These are phyloP conservation scores for Halichondria panicea DNA, from an alignment of 37 sponge, comb jelly and placozoan genomes.

Conservation along the genomic window DNA sequence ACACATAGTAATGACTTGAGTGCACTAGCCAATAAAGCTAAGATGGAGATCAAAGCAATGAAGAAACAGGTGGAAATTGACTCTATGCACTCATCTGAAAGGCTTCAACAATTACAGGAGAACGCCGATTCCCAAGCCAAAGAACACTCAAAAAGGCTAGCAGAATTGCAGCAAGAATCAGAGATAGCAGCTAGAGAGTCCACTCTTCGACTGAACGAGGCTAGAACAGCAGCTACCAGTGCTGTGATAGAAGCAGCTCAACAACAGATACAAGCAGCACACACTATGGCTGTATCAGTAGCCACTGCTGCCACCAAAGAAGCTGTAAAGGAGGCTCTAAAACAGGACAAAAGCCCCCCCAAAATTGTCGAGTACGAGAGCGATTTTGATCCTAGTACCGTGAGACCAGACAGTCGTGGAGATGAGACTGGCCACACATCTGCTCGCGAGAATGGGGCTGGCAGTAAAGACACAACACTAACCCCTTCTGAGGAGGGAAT, in stretches of 20 bases:
- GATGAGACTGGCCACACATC: neutral
- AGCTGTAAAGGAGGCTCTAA: slow-evolving; percentile 41
- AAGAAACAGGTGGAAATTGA: slow-evolving; percentile 14
- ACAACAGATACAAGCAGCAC: slow-evolving; percentile 53
- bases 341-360: neutral
- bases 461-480: neutral
- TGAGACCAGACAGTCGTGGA: neutral
- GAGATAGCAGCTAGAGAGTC: slow-evolving; percentile 13
- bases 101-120: neutral
- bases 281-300: slow-evolving; percentile 34
- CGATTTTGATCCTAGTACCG: slow-evolving; percentile 44
- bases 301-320: slow-evolving; percentile 59
- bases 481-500: too few relatives aligned
- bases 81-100: neutral
- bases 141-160: slow-evolving; percentile 14
- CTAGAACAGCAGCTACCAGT: slow-evolving; percentile 16
- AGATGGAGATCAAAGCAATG: slow-evolving; percentile 6
- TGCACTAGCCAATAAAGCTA: neutral
- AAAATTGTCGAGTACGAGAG: slow-evolving; percentile 5
- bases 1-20: slow-evolving; percentile 19
- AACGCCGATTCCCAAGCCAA: neutral
- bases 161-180: slow-evolving; percentile 24
- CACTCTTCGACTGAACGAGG: slow-evolving; percentile 33
- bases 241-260: slow-evolving; percentile 29
- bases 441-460: neutral